A percentile compares a stretch with the other conserved stretches of the same genome.
These are phyloP conservation scores for Listronotus oregonensis DNA, from an alignment of 1,140 invertebrate species.

Conservation along the genomic window DNA sequence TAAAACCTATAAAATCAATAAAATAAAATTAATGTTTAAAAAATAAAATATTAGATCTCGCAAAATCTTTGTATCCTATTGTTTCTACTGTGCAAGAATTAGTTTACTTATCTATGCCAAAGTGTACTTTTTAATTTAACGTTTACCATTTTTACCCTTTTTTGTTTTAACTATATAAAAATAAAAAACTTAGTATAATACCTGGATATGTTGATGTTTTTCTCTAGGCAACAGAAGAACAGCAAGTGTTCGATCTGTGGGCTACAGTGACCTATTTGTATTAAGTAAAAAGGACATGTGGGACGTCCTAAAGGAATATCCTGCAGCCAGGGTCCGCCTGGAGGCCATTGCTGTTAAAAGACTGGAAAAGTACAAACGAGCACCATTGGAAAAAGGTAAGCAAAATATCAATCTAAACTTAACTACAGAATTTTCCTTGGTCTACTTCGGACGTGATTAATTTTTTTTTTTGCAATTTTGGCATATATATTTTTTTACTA, in stretches of 20 bases:
- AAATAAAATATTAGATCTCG: no score
- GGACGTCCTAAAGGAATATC: slow-evolving; percentile 99
- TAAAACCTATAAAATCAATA: no score
- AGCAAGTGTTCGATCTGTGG: slow-evolving; percentile 94
- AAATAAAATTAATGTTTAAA: no score
- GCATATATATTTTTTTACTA: no score
- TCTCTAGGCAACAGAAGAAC: slow-evolving; percentile 90
- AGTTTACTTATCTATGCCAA: not conserved
- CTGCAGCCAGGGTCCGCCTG: slow-evolving; percentile 91
- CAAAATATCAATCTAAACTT: not conserved
- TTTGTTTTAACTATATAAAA: slow-evolving; percentile 1
- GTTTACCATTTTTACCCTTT: not conserved
- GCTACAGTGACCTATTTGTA: slow-evolving; percentile 98
- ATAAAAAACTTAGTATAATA: not conserved
- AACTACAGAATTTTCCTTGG: not conserved
- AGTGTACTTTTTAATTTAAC: not conserved
- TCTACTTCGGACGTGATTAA: no score
- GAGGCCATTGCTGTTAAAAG: slow-evolving; percentile 97
- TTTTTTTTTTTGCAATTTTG: no score
- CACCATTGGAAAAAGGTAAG: slow-evolving; percentile 87
- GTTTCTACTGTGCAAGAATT: not conserved
- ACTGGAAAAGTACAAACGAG: slow-evolving; percentile 93
- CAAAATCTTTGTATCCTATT: not conserved
- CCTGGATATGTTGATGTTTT: slow-evolving; percentile 9
- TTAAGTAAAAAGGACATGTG: slow-evolving; percentile 99